Percentiles rank a stretch among this genome's conserved stretches.
phyloP scores from a whole-genome alignment of 2,113 vertebrate species.

The Tenebrosternarchus preto region DNA sequence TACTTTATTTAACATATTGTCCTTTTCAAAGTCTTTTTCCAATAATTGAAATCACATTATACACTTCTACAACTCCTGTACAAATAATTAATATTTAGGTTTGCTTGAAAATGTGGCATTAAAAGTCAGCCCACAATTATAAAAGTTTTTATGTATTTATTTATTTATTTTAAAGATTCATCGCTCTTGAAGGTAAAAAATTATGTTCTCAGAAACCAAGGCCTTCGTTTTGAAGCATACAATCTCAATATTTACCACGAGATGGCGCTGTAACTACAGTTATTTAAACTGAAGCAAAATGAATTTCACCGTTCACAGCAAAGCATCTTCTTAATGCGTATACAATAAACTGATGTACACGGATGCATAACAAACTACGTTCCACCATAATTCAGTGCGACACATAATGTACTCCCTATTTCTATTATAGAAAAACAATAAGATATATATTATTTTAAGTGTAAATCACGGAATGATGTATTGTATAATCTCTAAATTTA shows the following conservation, averaged over 20 bases:
- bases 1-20: no score
- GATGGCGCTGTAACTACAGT: slow-evolving; percentile 6
- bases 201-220: no score
- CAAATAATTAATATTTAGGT: no score
- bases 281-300: neutral
- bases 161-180: no score
- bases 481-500: no score
- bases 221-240: neutral
- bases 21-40: no score
- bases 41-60: no score
- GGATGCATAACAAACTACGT: neutral
- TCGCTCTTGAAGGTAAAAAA: no score
- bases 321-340: neutral
- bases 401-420: neutral
- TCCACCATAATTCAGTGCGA: neutral
- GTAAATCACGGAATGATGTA: neutral
- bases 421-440: neutral
- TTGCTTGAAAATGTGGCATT: no score
- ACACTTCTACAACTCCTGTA: no score
- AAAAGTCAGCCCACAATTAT: no score
- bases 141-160: no score
- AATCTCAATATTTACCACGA: slow-evolving; percentile 1
- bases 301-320: neutral
- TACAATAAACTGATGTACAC: neutral
- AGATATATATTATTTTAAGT: neutral